Base-by-base conservation (phyloP, 2,797 vertebrate species). In the Lycodopsis pacificus region DNA sequence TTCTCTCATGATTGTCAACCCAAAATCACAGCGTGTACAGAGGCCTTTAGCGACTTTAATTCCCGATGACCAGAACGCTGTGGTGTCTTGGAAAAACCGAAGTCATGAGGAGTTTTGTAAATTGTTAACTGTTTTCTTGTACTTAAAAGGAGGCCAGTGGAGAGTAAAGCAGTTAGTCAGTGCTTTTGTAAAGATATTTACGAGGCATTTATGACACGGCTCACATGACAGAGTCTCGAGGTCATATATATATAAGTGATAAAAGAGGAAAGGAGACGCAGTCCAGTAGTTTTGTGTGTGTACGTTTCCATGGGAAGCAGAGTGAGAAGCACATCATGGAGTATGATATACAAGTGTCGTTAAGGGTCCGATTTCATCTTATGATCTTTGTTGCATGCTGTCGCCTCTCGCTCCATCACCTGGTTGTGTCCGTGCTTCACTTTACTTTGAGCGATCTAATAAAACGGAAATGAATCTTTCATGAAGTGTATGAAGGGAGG, bases 161-260 rank as follows among this genome's bases (percentile, higher is more conserved):
- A 71, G 80, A 77, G 80, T 32, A 62, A 30, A 70, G 78, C 78
- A 46, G 79, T 79, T 73, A 83, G 73, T 80, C 85, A 65, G 63
- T 73, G 80, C 73, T 87, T 81, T 79, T 79, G 71, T 84, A 58
- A 32, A 72, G 82, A 85, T 86, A 84, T 90, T 90, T 88, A 88
- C 81, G 82, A 86, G 62, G 78, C 80, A 76, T 62, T 73, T 88
- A 73, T 81, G 82, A 88, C 81, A 80, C 25, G 17, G 81, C 74
- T 87, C 88, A 84, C 86, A 81, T 80, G 78, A 69, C 42, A 57
- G 83, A 88, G 85, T 85, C 77, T 81, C 86, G 86, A 90, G 83
- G 90, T 91, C 85, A 84, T 46, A 19, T 14, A 71, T 84, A 84
- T 46, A 19, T 14, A 71, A 77, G 87, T 78, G 79, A 90, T 91